phyloP scores from a whole-genome alignment of 2,797 vertebrate species.

The Schizopygopsis malacanthus region DNA sequence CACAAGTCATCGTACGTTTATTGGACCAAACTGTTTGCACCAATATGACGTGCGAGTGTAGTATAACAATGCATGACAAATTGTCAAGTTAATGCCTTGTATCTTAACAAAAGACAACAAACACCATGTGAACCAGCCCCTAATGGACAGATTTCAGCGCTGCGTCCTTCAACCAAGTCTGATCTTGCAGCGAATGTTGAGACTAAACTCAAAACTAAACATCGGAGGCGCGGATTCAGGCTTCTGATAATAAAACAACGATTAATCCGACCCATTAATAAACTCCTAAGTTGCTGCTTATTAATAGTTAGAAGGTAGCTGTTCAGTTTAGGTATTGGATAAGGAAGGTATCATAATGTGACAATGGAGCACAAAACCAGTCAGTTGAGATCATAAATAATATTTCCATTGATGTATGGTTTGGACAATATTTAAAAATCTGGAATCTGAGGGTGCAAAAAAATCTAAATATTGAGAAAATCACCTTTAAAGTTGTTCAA shows the following conservation, averaged over 20 bases:
- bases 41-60: constrained; percentile 60
- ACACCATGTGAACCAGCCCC: background rate
- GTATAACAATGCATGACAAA: constrained; percentile 65
- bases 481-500: no score
- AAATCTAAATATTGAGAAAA: no score
- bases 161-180: constrained; percentile 67
- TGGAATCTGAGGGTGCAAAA: no score
- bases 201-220: background rate
- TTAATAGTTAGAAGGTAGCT: background rate
- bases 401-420: no score
- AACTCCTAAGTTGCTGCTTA: background rate
- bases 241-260: background rate
- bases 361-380: no score
- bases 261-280: background rate
- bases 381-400: no score
- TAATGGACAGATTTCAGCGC: constrained; percentile 54
- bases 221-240: background rate
- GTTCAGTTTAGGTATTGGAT: background rate
- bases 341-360: background rate
- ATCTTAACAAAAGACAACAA: constrained; percentile 53
- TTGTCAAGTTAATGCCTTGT: constrained; percentile 55
- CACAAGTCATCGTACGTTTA: background rate
- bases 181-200: constrained; percentile 61
- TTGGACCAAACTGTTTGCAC: constrained; percentile 50
- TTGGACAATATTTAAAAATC: no score